Evolutionary conservation across 2,888 invertebrate species (phyloP), one percentile per base, ranked within the genome.

Genomic region (Luffia ferchaultella): DNA sequence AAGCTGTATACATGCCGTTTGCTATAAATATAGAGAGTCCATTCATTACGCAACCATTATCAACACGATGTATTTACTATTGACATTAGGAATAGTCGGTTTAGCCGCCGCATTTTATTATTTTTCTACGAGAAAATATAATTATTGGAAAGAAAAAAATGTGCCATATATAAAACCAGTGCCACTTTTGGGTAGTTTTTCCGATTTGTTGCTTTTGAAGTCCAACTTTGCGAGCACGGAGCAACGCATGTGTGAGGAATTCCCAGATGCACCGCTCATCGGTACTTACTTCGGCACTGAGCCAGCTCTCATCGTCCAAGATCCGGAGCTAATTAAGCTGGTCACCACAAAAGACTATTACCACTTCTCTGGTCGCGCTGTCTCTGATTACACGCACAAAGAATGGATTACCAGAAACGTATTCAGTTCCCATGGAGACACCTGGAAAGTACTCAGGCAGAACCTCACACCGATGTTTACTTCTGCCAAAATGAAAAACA

Each of bases 261-360:
- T 47, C 18, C 51, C 52, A 1, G 30, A 51, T 16, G 52, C 52
- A 42, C 52, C 50, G 2, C 16, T 51, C n/a, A 18, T 54, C 18
- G 54, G 53, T 45, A 53, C 51, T 17, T 55, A 40, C 47, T 54
- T 49, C 46, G 54, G 54, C 3, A 52, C 55, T 0, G 42, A 49
- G 20, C 53, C 54, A 7, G 46, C 57, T 2, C 56, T 63, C 2
- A 54, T 63, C 1, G 50, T 64, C 2, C 57, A 58, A 18, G 61
- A 61, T 16, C 65, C 63, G 1, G 60, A 63, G 15, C 44, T 62
- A 1, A 55, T 67, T 18, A 67, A 64, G 48, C 55, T 58, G 0
- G 54, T 65, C 9, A 45, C 62, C 2, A 62, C 60, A 1, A 64
- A 67, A 49, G 64, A 67, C 48, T 64, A 58, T 50, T 58, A 60